Evolutionary conservation across 2,113 vertebrate genomes (phyloP), one percentile per base, ranked within the genome.

Genomic region (Spermophilus dauricus): DNA sequence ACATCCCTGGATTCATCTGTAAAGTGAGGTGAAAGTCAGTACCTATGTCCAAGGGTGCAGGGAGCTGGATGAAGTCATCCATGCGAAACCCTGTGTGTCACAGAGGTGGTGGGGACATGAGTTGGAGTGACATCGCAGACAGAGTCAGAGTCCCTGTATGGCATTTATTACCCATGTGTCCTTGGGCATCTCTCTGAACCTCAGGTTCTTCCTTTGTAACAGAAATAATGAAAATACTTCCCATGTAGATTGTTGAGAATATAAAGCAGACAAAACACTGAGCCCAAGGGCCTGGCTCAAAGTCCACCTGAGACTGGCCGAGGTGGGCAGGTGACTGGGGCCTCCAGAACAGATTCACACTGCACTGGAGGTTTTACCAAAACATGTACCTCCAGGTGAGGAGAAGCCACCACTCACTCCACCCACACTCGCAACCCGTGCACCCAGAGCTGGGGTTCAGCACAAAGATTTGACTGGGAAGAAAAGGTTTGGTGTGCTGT

Each of bases 281-380:
- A 8, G n/a, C 8, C 4, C 51, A 39, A 9, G 6, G 6, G 4
- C 34, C 51, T 0, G 1, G 34, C 39, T 45, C 17, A 0, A 8
- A 0, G 0, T 4, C 26, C 39, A 34, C 72, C 2, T 1, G 22
- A 1, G 22, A 69, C 24, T 30, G 26, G 39, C 13, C n/a, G 3
- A 4, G 65, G 45, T 77, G 14, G 3, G 34, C 20, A n/a, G 11
- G 4, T 8, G 7, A 1, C 65, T 4, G 7, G 20, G 7, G 0
- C n/a, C 67, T 12, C 10, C 45, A 80, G 24, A 37, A 5, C 0
- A 1, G 70, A 13, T 53, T 73, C 48, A 18, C 24, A 0, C 72
- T 3, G 32, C 18, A 5, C 17, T 2, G 9, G 14, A 0, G 53
- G 20, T 76, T 81, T 56, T 30, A 42, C 56, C 30, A 17, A 69